Evolutionary conservation across 2,113 vertebrate genomes (phyloP).

Genomic region (Ptychochromis oligacanthus): DNA sequence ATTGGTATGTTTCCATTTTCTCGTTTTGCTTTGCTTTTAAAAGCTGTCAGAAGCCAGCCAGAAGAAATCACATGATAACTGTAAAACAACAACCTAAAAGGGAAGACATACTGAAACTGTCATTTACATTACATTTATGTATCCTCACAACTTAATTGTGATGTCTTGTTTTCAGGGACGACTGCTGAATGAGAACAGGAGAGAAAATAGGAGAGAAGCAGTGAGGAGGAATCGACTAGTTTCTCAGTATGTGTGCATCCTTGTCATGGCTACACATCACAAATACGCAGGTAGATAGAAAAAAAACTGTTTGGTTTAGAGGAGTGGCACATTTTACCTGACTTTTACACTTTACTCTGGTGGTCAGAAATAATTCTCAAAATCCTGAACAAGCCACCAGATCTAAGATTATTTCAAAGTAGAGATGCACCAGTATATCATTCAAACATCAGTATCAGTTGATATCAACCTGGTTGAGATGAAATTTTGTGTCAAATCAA

Average conservation of each 20-base stretch:
- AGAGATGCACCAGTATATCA: not conserved
- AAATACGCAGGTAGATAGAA: not conserved
- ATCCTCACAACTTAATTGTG: slow-evolving; percentile 31
- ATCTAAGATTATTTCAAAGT: slow-evolving; percentile 6
- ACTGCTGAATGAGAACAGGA: not conserved
- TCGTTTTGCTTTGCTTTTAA: slow-evolving; percentile 28
- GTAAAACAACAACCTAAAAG: slow-evolving; percentile 18
- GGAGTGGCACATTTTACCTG: not conserved
- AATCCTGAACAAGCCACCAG: not conserved
- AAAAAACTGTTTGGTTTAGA: not conserved
- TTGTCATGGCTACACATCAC: slow-evolving; percentile 11
- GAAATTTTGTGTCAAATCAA: not conserved
- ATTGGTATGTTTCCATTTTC: slow-evolving; percentile 51
- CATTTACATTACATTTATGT: slow-evolving; percentile 42
- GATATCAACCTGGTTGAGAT: not conserved
- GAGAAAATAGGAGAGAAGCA: not conserved
- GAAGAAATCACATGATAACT: slow-evolving; percentile 25
- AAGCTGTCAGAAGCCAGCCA: slow-evolving; percentile 28
- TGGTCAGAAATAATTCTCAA: not conserved
- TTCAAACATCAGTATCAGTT: not conserved
- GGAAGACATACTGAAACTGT: not conserved
- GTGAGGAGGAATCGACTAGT: not conserved
- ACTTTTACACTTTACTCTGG: not conserved
- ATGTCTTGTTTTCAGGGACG: not conserved
- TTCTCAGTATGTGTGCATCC: not conserved